A percentile compares a stretch with the other conserved stretches of the same genome.
These are phyloP conservation scores for Baronia brevicornis DNA, from an alignment of 2,888 invertebrate genomes.

Conservation along the genomic window DNA sequence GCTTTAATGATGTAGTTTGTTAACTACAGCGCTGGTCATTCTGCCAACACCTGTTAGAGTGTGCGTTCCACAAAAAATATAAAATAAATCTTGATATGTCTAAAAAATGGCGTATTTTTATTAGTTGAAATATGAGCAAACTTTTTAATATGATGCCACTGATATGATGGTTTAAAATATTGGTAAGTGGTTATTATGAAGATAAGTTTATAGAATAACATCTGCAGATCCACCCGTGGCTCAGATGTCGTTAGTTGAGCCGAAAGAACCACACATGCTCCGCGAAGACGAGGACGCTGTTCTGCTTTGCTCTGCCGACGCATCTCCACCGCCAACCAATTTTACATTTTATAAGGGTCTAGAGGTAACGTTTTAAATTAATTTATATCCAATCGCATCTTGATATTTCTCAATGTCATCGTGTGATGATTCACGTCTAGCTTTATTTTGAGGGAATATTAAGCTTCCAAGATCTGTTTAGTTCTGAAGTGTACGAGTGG, in stretches of 20 bases:
- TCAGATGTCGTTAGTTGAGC: slow-evolving; percentile 77
- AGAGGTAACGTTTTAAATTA: slow-evolving; percentile 77
- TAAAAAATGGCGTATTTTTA: no score
- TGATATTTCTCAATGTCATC: background rate
- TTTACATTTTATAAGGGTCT: slow-evolving; percentile 84
- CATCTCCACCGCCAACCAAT: slow-evolving; percentile 83
- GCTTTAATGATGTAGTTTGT: no score
- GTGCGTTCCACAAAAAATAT: no score
- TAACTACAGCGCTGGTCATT: no score
- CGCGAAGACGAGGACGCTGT: slow-evolving; percentile 86
- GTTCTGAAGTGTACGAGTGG: slow-evolving; percentile 13
- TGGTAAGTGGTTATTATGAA: no score
- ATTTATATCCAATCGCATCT: background rate
- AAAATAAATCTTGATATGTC: no score
- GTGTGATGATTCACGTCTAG: background rate
- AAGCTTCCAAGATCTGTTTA: slow-evolving; percentile 13
- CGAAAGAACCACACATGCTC: slow-evolving; percentile 77
- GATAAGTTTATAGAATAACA: no score
- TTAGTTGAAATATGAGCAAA: no score
- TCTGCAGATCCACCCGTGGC: slow-evolving; percentile 87
- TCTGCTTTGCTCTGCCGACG: slow-evolving; percentile 85
- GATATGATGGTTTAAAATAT: no score
- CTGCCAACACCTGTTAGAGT: no score
- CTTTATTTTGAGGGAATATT: no score
- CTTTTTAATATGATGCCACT: no score